A percentile compares a stretch with the other conserved stretches of the same genome.
These are phyloP conservation scores for Lycaena phlaeas DNA, from an alignment of 2,888 invertebrate genomes.

Conservation along the genomic window DNA sequence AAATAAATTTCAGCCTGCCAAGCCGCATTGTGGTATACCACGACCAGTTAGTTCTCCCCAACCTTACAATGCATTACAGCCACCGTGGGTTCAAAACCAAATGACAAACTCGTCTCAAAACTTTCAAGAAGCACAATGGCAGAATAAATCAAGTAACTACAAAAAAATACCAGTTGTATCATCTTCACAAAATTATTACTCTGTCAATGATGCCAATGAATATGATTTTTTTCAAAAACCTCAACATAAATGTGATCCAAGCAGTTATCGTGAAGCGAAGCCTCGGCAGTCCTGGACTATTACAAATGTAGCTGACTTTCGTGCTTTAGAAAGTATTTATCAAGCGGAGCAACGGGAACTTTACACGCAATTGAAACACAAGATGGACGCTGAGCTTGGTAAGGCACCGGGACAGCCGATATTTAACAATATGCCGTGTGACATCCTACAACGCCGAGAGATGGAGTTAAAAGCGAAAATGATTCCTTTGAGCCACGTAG, in stretches of 20 bases:
- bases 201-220: slow-evolving; percentile 51
- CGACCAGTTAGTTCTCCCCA: slow-evolving; percentile 51
- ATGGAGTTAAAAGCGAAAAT: slow-evolving; percentile 65
- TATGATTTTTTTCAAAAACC: slow-evolving; percentile 50
- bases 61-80: slow-evolving; percentile 52
- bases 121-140: slow-evolving; percentile 57
- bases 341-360: slow-evolving; percentile 58
- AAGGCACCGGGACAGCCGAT: slow-evolving; percentile 56
- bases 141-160: slow-evolving; percentile 45
- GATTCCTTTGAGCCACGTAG: slow-evolving; percentile 65
- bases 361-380: slow-evolving; percentile 58
- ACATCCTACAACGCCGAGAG: too few species aligned
- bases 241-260: slow-evolving; percentile 56
- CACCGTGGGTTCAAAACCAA: slow-evolving; percentile 60
- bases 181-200: slow-evolving; percentile 51
- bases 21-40: slow-evolving; percentile 48
- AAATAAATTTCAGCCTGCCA: slow-evolving; percentile 51
- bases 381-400: slow-evolving; percentile 62
- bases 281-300: slow-evolving; percentile 68
- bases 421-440: slow-evolving; percentile 42
- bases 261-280: slow-evolving; percentile 52
- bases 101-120: slow-evolving; percentile 39
- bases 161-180: slow-evolving; percentile 58
- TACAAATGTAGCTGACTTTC: slow-evolving; percentile 56
- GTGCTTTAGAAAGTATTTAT: slow-evolving; percentile 54